phyloP scores from a whole-genome alignment of 2,888 invertebrate species.

The Reticulitermes lucifugus region DNA sequence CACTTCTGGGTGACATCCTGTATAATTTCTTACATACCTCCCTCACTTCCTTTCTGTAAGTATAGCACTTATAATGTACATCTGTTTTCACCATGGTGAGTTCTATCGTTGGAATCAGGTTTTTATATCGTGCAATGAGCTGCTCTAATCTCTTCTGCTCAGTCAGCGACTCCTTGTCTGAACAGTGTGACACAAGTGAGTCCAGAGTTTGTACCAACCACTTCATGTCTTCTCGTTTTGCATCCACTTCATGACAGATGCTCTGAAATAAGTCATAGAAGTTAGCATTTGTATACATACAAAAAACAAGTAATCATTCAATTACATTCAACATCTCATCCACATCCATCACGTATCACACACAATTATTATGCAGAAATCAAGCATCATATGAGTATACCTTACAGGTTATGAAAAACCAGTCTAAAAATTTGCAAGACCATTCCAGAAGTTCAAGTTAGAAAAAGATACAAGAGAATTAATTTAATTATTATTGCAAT shows the following conservation, averaged over 20 bases:
- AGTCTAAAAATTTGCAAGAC: no score
- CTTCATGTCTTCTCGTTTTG: constrained; percentile 93
- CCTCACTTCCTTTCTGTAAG: constrained; percentile 85
- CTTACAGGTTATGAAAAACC: no score
- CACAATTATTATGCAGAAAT: no score
- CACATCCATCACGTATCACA: no score
- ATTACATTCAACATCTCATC: no score
- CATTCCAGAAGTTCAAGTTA: no score
- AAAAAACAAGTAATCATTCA: no score
- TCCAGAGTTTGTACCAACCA: constrained; percentile 94
- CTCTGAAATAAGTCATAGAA: constrained; percentile 68
- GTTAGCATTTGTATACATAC: no score
- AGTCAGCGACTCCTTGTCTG: constrained; percentile 80
- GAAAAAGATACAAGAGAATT: no score
- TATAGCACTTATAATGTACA: constrained; percentile 91
- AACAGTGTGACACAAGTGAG: constrained; percentile 83
- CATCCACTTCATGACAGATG: constrained; percentile 91
- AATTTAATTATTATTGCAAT: no score
- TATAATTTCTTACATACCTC: constrained; percentile 34
- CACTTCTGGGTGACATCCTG: not conserved
- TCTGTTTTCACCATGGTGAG: constrained; percentile 94
- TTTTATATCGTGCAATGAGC: constrained; percentile 88
- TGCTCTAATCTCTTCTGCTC: constrained; percentile 87
- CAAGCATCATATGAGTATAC: no score
- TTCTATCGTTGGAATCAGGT: constrained; percentile 91